These are phyloP conservation scores for Anaspis maculata DNA, from an alignment of 2,888 invertebrate species.

Conservation along the genomic window DNA sequence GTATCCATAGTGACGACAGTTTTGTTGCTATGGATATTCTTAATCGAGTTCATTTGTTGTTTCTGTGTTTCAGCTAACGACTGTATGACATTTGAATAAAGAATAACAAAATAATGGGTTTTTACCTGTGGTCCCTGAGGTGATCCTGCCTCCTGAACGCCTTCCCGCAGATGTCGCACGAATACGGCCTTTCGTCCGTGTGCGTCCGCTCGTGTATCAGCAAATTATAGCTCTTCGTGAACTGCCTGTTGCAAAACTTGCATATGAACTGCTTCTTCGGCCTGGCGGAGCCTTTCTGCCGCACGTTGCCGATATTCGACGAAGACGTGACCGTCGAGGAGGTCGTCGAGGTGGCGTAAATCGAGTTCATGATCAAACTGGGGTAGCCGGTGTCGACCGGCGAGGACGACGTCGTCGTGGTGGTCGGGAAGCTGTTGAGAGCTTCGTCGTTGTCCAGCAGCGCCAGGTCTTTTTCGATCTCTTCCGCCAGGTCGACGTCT, in stretches of 20 bases:
- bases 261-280: slow-evolving; percentile 90
- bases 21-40: no score
- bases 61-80: no score
- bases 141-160: slow-evolving; percentile 94
- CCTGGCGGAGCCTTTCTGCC: slow-evolving; percentile 42
- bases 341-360: slow-evolving; percentile 48
- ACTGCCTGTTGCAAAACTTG: slow-evolving; percentile 93
- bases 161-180: slow-evolving; percentile 93
- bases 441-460: slow-evolving; percentile 65
- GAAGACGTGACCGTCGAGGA: slow-evolving; percentile 41
- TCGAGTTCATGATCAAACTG: slow-evolving; percentile 61
- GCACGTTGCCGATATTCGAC: slow-evolving; percentile 3
- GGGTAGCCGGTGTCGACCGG: slow-evolving; percentile 61
- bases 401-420: slow-evolving; percentile 51
- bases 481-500: slow-evolving; percentile 60
- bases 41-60: no score
- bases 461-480: slow-evolving; percentile 66
- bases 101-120: no score
- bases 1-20: no score
- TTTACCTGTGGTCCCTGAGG: slow-evolving; percentile 80
- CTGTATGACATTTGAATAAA: no score
- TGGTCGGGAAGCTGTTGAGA: slow-evolving; percentile 50
- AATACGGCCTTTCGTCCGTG: slow-evolving; percentile 93
- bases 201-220: slow-evolving; percentile 96
- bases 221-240: slow-evolving; percentile 96